Evolutionary conservation across 2,888 invertebrate genomes (phyloP).

Genomic region (Eupithecia insigniata): DNA sequence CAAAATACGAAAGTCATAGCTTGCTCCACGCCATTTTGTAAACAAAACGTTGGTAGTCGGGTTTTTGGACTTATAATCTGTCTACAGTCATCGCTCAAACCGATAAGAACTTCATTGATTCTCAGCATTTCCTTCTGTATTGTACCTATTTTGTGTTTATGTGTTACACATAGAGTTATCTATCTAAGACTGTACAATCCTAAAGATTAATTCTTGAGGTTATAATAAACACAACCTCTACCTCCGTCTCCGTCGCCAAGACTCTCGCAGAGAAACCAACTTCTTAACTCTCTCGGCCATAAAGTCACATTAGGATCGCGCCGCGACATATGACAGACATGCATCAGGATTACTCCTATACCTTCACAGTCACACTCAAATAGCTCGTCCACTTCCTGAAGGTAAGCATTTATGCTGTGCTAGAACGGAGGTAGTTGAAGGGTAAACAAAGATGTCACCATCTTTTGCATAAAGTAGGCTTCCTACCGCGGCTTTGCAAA

Average conservation of each 20-base stretch:
- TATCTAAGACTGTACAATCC: no score
- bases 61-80: no score
- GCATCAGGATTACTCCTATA: constrained; percentile 29
- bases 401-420: no score
- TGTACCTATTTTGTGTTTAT: no score
- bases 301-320: constrained; percentile 18
- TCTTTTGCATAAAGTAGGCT: no score
- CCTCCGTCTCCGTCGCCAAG: not conserved
- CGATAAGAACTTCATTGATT: no score
- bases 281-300: not conserved
- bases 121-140: no score
- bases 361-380: not conserved
- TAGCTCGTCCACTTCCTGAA: constrained; percentile 7
- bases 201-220: no score
- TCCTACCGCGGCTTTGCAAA: no score
- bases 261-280: not conserved
- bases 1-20: not conserved
- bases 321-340: constrained; percentile 34
- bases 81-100: no score
- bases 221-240: not conserved
- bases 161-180: no score
- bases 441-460: not conserved
- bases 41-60: not conserved
- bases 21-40: not conserved
- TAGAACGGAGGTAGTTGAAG: not conserved